Base-by-base conservation (phyloP, 1,140 invertebrate genomes). In the Orchesella cincta region DNA sequence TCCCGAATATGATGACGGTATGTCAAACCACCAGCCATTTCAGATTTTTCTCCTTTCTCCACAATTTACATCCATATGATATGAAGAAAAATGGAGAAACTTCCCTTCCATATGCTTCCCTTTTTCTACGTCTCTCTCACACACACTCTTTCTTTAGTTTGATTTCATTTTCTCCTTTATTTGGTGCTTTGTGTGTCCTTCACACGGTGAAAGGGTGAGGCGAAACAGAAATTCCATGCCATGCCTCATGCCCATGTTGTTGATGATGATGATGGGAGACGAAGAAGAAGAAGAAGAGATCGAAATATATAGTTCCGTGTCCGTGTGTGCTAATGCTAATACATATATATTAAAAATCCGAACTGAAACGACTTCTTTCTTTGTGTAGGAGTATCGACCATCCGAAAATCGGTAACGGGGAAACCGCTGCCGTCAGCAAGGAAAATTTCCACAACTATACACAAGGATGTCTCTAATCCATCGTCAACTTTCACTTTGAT, bases 1-100 rank as follows among this genome's bases (percentile, higher is more conserved):
- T 8, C 89, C 94, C 1, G 92, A 90, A 82, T 96, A 95, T 85
- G 90, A 89, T 18, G 94, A 96, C 85, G 92, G 92, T 93, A 85
- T 88, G 88, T 83, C 72, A 75, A 75, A 46, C 5, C 28, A 83
- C 35, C 71, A 46, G 5, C 39, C 39, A 8, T 5, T 46, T 8
- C 5, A 8, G 18, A 26, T 73, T 75, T 79, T 52, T 39, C 35
- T 78, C 18, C 52, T 73, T 46, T 34, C 72, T 16, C 46, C 36
- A 26, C 31, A 12, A 31, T 33, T 57, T 28, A 76, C 64, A 51
- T n/a, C n/a, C n/a, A n/a, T n/a, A n/a, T n/a, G 18, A 8, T 46
- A 46, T 46, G 39, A 5, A 46, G 5, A 46, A 46, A 46, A 46
- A 46, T 46, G 18, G 5, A 46, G 39, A 5, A 46, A 18, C 18